phyloP scores from a whole-genome alignment of 53 echinoderm and acorn worm species.

The Paracentrotus lividus region DNA sequence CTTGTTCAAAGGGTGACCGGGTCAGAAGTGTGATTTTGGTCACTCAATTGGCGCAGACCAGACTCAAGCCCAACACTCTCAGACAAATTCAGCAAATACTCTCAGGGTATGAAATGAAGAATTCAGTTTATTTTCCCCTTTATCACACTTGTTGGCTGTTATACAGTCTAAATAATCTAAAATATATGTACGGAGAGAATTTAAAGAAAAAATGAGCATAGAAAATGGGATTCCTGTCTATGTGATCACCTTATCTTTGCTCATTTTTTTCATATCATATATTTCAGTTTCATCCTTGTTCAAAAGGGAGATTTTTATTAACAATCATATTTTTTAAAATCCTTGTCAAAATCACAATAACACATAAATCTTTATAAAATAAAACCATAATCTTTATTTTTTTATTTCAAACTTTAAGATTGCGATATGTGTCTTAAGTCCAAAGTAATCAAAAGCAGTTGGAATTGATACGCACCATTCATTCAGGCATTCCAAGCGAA shows the following conservation, averaged over 20 bases:
- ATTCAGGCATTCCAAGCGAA: neutral
- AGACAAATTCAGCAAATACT: neutral
- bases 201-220: too few relatives aligned
- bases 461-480: neutral
- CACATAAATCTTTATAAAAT: too few relatives aligned
- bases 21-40: slow-evolving; percentile 53
- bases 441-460: neutral
- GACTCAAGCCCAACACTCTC: slow-evolving; percentile 19
- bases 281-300: too few relatives aligned
- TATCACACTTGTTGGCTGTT: neutral
- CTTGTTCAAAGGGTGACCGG: slow-evolving; percentile 1
- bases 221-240: too few relatives aligned
- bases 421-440: too few relatives aligned
- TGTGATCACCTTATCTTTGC: too few relatives aligned
- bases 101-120: neutral
- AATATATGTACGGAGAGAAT: neutral
- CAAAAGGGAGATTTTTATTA: too few relatives aligned
- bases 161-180: neutral
- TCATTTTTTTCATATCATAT: too few relatives aligned
- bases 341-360: too few relatives aligned
- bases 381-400: neutral
- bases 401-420: too few relatives aligned
- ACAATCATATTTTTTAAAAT: too few relatives aligned
- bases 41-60: slow-evolving; percentile 53
- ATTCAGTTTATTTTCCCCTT: neutral